Base-by-base conservation (phyloP, 1,140 invertebrate genomes). In the Leptinotarsa lineolata region DNA sequence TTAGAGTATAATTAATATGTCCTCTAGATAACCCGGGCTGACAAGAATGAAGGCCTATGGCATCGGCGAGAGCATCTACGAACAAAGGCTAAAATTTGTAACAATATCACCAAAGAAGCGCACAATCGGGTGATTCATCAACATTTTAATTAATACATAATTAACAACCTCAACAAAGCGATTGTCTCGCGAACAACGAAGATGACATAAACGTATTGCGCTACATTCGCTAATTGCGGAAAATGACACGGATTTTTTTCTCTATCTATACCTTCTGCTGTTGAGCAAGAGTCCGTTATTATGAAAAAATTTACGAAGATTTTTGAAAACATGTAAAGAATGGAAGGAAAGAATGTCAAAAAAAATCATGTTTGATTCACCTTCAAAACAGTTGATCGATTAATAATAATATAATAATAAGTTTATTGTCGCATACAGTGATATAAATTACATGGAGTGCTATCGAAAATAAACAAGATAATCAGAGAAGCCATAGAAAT, bases 131-230 rank as follows among this genome's bases (percentile, higher is more conserved):
- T 18, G 48, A 54, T 54, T 54, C 48, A 54, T 54, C 48, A 54
- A 54, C 48, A 54, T 54, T 54, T 54, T 54, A 54, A 54, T 54
- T 54, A 54, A 54, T 54, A 54, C 48, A 54, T 54, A 54, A 54
- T 54, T 54, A 54, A 54, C 48, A 54, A 54, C 48, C 48, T 15
- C 48, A n/a, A 54, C 48, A 54, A 54, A 54, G 48, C 48, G 48
- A 54, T 54, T 54, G 48, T 54, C 48, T 54, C 48, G 48, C 48
- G 4, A 54, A 54, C 48, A 54, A 54, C 48, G 48, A 54, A 54
- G 48, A 54, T 54, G 48, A 54, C 48, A 54, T 18, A 12, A 39
- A 4, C 15, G 48, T 54, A 54, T 54, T 13, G 13, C 12, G 48
- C 48, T 54, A 54, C 48, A 54, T 18, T 54, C 48, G 48, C 48